Base-by-base conservation (phyloP, 2,113 vertebrate species). In the Naja naja region DNA sequence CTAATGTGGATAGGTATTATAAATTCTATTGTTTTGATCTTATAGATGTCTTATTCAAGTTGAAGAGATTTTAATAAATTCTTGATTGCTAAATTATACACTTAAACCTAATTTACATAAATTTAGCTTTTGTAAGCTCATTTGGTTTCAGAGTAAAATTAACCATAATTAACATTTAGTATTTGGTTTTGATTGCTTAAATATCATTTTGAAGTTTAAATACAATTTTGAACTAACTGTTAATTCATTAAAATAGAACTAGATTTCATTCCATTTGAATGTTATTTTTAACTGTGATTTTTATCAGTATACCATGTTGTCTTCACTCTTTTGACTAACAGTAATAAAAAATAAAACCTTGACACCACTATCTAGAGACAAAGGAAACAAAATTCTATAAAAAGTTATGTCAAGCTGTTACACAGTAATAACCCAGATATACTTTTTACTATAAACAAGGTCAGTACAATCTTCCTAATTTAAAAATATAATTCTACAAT, bases 101-200 rank as follows among this genome's bases (percentile, higher is more conserved):
- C 43, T 93, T 94, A 52, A 20, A 0, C 43, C 95, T 94, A 93
- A 95, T 90, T 96, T 93, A 85, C 95, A 96, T 92, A 90, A 92
- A 52, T 95, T 95, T 97, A 94, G 45, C 11, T 96, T 95, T 95
- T 0, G 0, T 89, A 94, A 93, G 47, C 39, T 94, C 87, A 87
- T 96, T 97, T 95, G 1, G 3, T 22, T 94, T 94, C 92, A 91
- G 91, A 92, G 93, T 55, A 91, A 90, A 23, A 90, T 94, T 95
- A 95, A 81, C 95, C 58, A 91, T 52, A 30, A 94, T 95, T 95
- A 94, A 0, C 25, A 89, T 91, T 95, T 94, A 91, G 10, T 87
- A 90, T 94, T 95, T 93, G 96, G 88, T 96, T 96, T 95, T 96
- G 85, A 95, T 96, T 96, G 53, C 88, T 91, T 1, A 58, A 58